Evolutionary conservation across 2,888 invertebrate species (phyloP).

Genomic region (Junonia oenone): DNA sequence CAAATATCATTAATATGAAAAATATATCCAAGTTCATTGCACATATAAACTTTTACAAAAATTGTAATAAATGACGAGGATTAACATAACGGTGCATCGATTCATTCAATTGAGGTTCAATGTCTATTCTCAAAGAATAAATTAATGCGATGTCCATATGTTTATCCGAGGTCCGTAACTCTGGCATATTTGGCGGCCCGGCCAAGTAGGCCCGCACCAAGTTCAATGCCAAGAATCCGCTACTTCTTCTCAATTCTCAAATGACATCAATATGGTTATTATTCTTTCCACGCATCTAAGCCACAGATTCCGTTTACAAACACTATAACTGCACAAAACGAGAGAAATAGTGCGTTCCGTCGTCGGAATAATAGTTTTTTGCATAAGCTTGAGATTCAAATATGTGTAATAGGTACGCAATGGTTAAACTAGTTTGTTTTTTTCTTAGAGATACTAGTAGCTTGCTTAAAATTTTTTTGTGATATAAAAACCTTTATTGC

Average conservation of each 20-base stretch:
- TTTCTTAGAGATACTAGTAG: background rate
- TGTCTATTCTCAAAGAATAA: slow-evolving; percentile 11
- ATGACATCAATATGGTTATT: slow-evolving; percentile 38
- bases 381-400: background rate
- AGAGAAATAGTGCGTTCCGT: background rate
- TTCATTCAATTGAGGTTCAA: slow-evolving; percentile 9
- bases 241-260: slow-evolving; percentile 44
- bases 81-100: slow-evolving; percentile 6
- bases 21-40: slow-evolving; percentile 1
- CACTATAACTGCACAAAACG: slow-evolving; percentile 8
- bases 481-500: background rate
- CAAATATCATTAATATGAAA: background rate
- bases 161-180: slow-evolving; percentile 6
- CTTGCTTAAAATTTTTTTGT: background rate
- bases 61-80: background rate
- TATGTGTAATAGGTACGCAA: background rate
- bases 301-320: slow-evolving; percentile 15
- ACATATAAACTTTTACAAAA: slow-evolving; percentile 5
- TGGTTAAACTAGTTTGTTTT: background rate
- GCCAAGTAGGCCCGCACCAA: slow-evolving; percentile 64
- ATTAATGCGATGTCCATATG: slow-evolving; percentile 16
- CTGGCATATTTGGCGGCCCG: slow-evolving; percentile 54
- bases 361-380: background rate
- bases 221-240: slow-evolving; percentile 72
- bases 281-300: slow-evolving; percentile 37